These are phyloP conservation scores for Hesperophylax magnus DNA, from an alignment of 1,140 invertebrate genomes.

Conservation along the genomic window DNA sequence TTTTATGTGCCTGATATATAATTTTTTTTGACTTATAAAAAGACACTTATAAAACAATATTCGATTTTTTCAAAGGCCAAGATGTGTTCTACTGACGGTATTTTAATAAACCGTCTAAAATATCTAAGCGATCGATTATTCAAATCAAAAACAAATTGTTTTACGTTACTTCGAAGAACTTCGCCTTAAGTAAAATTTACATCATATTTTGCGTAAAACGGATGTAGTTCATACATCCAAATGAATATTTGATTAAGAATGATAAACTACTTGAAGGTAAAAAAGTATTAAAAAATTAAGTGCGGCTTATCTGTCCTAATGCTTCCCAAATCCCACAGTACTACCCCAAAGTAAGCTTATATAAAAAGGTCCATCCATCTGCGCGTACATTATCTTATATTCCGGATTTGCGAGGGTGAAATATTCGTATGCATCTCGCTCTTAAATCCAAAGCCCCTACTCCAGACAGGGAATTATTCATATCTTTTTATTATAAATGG, in stretches of 20 bases:
- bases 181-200: too few relatives aligned
- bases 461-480: constrained; percentile 51
- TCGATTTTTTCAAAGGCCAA: too few relatives aligned
- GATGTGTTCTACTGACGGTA: too few relatives aligned
- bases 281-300: constrained; percentile 27
- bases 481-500: constrained; percentile 56
- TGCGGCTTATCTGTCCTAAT: constrained; percentile 26
- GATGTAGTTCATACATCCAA: not conserved
- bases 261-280: constrained; percentile 12
- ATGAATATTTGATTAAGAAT: not conserved
- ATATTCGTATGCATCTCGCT: constrained; percentile 45
- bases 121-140: too few relatives aligned
- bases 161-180: too few relatives aligned
- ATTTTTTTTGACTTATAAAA: too few relatives aligned
- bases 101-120: too few relatives aligned
- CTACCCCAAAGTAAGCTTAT: constrained; percentile 29
- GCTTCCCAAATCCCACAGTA: not conserved
- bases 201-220: not conserved
- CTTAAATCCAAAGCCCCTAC: constrained; percentile 43
- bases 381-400: constrained; percentile 17
- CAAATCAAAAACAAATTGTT: too few relatives aligned
- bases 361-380: constrained; percentile 18
- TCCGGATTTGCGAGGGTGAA: constrained; percentile 23
- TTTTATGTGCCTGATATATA: too few relatives aligned
- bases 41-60: too few relatives aligned